Conservation (phyloP, 2,113 vertebrate genomes). For the Stercorarius parasiticus region DNA sequence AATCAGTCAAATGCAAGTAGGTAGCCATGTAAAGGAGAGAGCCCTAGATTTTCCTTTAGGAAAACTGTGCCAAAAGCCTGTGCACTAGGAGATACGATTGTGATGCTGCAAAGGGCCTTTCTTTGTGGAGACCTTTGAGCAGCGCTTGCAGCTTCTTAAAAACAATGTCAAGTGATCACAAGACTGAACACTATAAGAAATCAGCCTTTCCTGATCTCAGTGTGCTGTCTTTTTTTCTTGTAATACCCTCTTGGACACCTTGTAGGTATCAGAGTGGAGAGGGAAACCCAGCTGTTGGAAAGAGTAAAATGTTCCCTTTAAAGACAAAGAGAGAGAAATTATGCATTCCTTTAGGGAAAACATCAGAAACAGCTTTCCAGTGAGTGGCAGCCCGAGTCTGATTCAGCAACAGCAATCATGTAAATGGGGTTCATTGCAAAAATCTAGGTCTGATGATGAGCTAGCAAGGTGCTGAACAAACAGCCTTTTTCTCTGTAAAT, state of each 20-base stretch:
- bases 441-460: not conserved
- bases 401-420: not conserved
- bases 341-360: not conserved
- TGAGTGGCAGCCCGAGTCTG: not conserved
- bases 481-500: not conserved
- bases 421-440: rapidly evolving
- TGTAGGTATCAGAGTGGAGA: rapidly evolving
- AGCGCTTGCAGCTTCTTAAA: not conserved
- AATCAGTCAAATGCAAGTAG: not conserved
- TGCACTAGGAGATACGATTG: not conserved
- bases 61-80: not conserved
- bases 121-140: not conserved
- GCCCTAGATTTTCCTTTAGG: not conserved
- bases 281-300: not conserved
- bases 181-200: not conserved
- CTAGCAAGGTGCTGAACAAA: not conserved
- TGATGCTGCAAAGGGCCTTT: not conserved
- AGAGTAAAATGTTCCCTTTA: rapidly evolving
- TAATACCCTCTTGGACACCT: not conserved
- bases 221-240: not conserved
- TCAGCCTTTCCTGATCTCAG: not conserved
- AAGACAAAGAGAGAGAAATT: not conserved
- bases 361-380: not conserved
- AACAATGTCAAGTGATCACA: not conserved
- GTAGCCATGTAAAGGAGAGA: not conserved